Percentiles rank a stretch among this genome's conserved stretches.
Evolutionary conservation across 2,113 vertebrate species (phyloP).

Genomic region (Verasper variegatus): DNA sequence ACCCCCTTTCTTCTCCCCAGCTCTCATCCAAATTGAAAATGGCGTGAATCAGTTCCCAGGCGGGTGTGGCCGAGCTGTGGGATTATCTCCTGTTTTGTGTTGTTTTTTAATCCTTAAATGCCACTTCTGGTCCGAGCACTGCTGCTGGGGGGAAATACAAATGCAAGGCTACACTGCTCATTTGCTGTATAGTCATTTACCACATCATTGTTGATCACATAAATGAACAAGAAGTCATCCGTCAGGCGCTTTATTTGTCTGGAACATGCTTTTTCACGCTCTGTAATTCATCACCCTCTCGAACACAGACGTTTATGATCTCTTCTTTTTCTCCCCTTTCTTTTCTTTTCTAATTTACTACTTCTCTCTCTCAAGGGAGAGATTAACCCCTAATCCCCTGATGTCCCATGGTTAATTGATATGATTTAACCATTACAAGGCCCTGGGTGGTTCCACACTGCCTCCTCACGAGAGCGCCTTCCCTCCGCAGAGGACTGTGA

Average conservation of each 20-base stretch:
- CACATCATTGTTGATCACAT: conserved; percentile 17
- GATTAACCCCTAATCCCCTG: conserved; percentile 86
- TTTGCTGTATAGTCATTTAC: conserved; percentile 47
- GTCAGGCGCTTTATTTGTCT: conserved; percentile 51
- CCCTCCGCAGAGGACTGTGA: conserved; percentile 46
- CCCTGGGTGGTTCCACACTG: conserved; percentile 81
- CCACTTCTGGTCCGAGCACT: conserved; percentile 54
- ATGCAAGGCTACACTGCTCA: conserved; percentile 21
- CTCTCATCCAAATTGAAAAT: conserved; percentile 69
- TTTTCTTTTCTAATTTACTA: conserved; percentile 67
- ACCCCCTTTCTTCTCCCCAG: conserved; percentile 43
- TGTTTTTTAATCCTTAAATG: conserved; percentile 77
- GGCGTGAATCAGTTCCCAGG: conserved; percentile 64
- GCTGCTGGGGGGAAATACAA: conserved; percentile 54
- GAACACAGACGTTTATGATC: conserved; percentile 31
- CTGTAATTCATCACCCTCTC: conserved; percentile 49
- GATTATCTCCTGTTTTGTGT: conserved; percentile 78
- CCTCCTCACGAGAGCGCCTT: conserved; percentile 67
- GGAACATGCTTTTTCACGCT: conserved; percentile 35
- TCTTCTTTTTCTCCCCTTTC: conserved; percentile 39
- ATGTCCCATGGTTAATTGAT: conserved; percentile 88
- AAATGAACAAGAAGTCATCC: conserved; percentile 38
- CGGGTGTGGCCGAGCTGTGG: conserved; percentile 60
- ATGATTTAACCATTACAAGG: conserved; percentile 85
- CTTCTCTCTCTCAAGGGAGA: conserved; percentile 75